Percentiles rank a stretch among this genome's conserved stretches.
Evolutionary conservation across 1,140 invertebrate genomes (phyloP).

Genomic region (Charaxes varanes): DNA sequence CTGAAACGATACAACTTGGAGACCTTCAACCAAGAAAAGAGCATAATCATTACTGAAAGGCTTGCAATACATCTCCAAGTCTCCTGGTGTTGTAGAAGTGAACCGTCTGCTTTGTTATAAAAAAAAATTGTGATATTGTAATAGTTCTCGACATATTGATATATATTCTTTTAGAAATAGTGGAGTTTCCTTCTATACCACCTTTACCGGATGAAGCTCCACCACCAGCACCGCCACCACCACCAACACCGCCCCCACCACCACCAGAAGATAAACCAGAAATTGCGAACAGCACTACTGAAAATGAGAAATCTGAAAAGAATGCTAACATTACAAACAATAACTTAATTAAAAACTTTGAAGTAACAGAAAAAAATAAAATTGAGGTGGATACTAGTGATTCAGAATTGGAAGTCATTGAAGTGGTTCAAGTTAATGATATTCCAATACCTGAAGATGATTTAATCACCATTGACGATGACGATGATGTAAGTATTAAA

Average conservation of each 20-base stretch:
- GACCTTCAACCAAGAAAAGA: too few species aligned
- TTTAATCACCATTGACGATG: conserved; percentile 39
- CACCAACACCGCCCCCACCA: conserved; percentile 35
- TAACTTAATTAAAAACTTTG: neutral
- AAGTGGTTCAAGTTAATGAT: conserved; percentile 33
- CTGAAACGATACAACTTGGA: too few species aligned
- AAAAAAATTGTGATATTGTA: conserved; percentile 2
- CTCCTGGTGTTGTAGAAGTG: too few species aligned
- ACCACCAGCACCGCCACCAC: conserved; percentile 45
- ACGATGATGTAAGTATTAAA: conserved; percentile 25
- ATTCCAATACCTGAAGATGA: conserved; percentile 40
- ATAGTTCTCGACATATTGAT: neutral
- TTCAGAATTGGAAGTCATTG: conserved; percentile 28
- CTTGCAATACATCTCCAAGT: too few species aligned
- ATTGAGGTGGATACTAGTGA: conserved; percentile 5
- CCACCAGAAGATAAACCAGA: conserved; percentile 17
- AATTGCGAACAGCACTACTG: conserved; percentile 6
- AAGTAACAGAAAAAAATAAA: conserved; percentile 8
- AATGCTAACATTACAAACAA: too few species aligned
- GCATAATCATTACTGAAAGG: too few species aligned
- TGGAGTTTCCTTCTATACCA: conserved; percentile 68
- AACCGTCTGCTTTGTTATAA: too few species aligned
- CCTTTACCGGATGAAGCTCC: conserved; percentile 73
- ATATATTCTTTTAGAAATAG: conserved; percentile 30
- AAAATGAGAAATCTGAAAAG: neutral